Conservation (phyloP, 2,797 vertebrate genomes). For the Epinephelus coioides region DNA sequence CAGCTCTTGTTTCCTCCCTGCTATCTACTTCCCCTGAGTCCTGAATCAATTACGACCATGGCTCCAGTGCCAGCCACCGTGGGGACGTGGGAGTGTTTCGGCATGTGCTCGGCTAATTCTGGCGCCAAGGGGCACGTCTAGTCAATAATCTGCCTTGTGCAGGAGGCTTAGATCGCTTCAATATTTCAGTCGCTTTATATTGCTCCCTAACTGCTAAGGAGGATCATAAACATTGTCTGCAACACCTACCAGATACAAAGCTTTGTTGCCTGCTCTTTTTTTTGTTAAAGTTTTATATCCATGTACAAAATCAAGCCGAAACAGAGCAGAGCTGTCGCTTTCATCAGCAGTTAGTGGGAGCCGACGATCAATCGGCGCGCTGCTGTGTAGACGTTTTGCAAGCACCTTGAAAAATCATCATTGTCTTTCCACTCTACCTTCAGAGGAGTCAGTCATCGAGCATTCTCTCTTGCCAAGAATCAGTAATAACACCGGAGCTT, state of each 20-base stretch:
- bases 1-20: conserved; percentile 23
- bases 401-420: conserved; percentile 5
- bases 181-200: conserved; percentile 46
- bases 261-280: background rate
- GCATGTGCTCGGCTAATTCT: conserved; percentile 53
- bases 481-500: conserved; percentile 38
- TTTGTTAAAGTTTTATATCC: conserved; percentile 4
- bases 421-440: conserved; percentile 24
- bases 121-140: conserved; percentile 47
- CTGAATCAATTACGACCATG: conserved; percentile 64
- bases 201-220: conserved; percentile 27
- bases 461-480: conserved; percentile 34
- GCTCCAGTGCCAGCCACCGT: conserved; percentile 32
- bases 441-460: conserved; percentile 14
- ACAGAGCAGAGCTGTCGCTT: background rate
- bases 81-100: conserved; percentile 28
- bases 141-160: conserved; percentile 60
- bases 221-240: conserved; percentile 11
- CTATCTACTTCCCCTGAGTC: conserved; percentile 51
- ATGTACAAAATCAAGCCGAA: background rate
- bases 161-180: conserved; percentile 37
- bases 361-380: background rate
- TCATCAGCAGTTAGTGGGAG: conserved; percentile 1
- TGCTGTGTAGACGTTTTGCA: background rate
- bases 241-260: background rate